Percentiles rank a stretch among this genome's conserved stretches.
Evolutionary conservation across 2,888 invertebrate genomes (phyloP).

Genomic region (Cheilosia variabilis): DNA sequence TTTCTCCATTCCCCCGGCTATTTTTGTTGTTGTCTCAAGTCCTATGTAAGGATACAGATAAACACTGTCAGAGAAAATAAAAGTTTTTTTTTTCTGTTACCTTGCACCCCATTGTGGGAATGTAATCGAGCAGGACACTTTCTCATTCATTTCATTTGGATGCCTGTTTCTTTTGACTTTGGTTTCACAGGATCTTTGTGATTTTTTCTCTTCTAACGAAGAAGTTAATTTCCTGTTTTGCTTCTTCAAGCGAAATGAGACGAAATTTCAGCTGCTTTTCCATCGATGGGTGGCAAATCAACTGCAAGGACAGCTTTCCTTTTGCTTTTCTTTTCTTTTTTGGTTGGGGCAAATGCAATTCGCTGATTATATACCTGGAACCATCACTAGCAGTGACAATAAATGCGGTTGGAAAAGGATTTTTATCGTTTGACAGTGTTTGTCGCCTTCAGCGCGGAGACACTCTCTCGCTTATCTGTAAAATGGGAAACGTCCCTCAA

Average conservation of each 20-base stretch:
- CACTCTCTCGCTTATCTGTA: conserved; percentile 35
- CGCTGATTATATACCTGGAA: conserved; percentile 55
- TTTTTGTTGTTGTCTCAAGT: conserved; percentile 36
- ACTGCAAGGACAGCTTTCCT: conserved; percentile 56
- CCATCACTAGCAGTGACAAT: conserved; percentile 39
- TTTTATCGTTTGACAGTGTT: conserved; percentile 69
- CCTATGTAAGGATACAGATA: conserved; percentile 60
- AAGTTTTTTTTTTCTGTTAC: conserved; percentile 13
- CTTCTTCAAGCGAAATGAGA: conserved; percentile 28
- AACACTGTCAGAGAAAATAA: conserved; percentile 57
- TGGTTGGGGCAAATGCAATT: conserved; percentile 59
- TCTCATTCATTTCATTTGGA: conserved; percentile 53
- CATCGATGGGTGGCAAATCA: conserved; percentile 27
- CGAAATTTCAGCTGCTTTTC: background rate
- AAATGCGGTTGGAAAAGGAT: conserved; percentile 53
- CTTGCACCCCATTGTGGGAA: conserved; percentile 56
- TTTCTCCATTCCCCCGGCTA: background rate
- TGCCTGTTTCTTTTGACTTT: conserved; percentile 45
- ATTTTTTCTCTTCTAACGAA: conserved; percentile 58
- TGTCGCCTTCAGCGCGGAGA: conserved; percentile 26
- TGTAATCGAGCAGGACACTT: conserved; percentile 72
- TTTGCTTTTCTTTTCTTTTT: background rate
- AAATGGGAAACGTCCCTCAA: conserved; percentile 11
- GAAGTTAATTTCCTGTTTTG: conserved; percentile 73
- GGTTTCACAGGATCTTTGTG: conserved; percentile 61